Percentiles rank a stretch among this genome's conserved stretches.
Evolutionary conservation across 2,797 vertebrate genomes (phyloP).

Genomic region (Trachops cirrhosus): DNA sequence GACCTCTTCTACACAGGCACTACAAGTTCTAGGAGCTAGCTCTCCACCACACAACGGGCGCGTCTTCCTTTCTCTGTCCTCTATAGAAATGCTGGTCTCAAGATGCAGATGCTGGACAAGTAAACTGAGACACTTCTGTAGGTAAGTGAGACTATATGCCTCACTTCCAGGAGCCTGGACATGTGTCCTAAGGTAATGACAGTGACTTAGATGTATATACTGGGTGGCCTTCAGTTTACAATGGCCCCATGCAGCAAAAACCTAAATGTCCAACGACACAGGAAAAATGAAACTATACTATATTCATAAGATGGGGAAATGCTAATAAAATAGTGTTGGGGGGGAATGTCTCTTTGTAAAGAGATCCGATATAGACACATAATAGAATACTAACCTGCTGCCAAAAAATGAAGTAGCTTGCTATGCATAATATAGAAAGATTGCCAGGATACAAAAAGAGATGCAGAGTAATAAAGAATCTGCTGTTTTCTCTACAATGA

Average conservation of each 20-base stretch:
- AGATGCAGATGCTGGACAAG: neutral
- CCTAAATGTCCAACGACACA: neutral
- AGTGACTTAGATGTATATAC: neutral
- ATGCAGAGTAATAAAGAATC: neutral
- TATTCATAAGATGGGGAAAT: neutral
- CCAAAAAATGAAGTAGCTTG: neutral
- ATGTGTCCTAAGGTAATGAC: neutral
- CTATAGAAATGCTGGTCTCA: neutral
- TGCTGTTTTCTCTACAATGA: neutral
- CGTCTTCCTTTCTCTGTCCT: neutral
- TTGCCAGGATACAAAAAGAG: neutral
- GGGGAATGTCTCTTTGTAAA: neutral
- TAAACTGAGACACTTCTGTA: neutral
- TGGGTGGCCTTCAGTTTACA: neutral
- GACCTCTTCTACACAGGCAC: neutral
- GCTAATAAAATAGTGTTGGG: neutral
- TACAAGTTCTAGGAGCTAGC: neutral
- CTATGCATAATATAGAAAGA: neutral
- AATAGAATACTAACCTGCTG: neutral
- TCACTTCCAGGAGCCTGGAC: neutral
- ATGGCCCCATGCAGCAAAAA: neutral
- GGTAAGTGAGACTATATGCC: neutral
- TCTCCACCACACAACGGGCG: neutral
- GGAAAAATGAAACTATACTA: neutral
- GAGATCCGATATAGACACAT: neutral